Evolutionary conservation across 53 echinoderm and acorn worm species (phyloP), one percentile per base, ranked within the genome.

Genomic region (Echinometra lucunter): DNA sequence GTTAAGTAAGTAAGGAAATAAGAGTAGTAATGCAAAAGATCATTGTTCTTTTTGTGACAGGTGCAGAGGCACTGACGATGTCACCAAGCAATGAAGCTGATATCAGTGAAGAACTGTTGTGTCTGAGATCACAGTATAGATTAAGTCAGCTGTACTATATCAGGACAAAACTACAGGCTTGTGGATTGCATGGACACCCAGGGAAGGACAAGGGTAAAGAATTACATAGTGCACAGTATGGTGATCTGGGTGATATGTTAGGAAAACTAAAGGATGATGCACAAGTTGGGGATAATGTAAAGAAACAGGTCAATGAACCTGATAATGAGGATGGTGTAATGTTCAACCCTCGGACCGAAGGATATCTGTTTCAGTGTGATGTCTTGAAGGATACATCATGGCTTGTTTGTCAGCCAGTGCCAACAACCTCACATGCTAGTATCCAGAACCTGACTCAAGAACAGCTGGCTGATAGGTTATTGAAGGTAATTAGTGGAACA

Each of bases 91-190:
- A n/a, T 9, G 28, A 92, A 57, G 15, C 40, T 13, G 83, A 93
- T 81, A 15, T 35, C 81, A 82, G 0, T 7, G 27, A 81, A 35
- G 55, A 42, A 37, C 63, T 44, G 34, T 30, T 42, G 8, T 27
- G 66, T 28, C 63, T 94, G 9, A 94, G 45, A 66, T 66, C 66
- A 9, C 66, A 94, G 35, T 94, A 18, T 38, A 60, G 82, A 30
- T 45, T 94, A 42, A 94, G 85, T 60, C 63, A 94, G 44, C 85
- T 94, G 30, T 83, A 63, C 85, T 66, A 94, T 57, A 27, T 83
- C 16, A 94, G 42, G 85, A 67, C 27, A 58, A 42, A 45, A 42
- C 40, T 82, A 23, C 37, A 66, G 7, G 37, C 37, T 66, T 66
- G n/a, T n/a, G n/a, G n/a, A n/a, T n/a, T 35, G 74, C 7, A 49